A percentile compares a stretch with the other conserved stretches of the same genome.
phyloP scores from a whole-genome alignment of 2,797 vertebrate species.

The Rhinoraja longicauda region DNA sequence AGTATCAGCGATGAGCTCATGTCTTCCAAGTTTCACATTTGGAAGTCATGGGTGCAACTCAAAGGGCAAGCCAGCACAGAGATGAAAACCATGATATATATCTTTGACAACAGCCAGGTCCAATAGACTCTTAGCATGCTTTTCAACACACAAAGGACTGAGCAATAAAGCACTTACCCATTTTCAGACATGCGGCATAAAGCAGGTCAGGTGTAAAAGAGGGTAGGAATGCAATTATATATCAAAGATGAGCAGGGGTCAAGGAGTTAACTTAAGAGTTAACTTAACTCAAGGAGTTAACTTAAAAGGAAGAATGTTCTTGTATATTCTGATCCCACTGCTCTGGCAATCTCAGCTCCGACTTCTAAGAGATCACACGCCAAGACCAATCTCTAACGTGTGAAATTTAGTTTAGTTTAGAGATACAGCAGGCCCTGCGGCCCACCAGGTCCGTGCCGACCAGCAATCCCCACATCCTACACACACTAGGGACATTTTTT shows the following conservation, averaged over 20 bases:
- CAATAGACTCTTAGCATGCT: neutral
- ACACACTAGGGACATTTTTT: too few relatives aligned
- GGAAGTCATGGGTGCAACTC: neutral
- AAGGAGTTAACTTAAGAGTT: too few relatives aligned
- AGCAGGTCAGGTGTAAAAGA: neutral
- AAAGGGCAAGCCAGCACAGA: neutral
- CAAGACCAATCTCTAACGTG: conserved; percentile 92
- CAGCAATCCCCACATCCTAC: too few relatives aligned
- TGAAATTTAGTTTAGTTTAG: conserved; percentile 66
- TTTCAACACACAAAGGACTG: neutral
- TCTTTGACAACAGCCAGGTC: neutral
- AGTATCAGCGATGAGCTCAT: neutral
- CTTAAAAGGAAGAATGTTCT: conserved; percentile 47
- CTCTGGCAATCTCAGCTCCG: conserved; percentile 88
- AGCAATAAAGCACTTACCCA: neutral
- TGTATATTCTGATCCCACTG: conserved; percentile 96
- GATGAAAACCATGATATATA: neutral
- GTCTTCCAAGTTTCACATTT: neutral
- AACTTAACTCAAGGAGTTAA: too few relatives aligned
- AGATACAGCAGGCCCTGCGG: too few relatives aligned
- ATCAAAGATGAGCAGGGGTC: neutral
- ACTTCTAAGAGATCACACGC: conserved; percentile 93
- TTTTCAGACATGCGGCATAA: neutral
- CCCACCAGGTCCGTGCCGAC: too few relatives aligned
- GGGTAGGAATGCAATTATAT: neutral